A percentile compares a stretch with the other conserved stretches of the same genome.
Conservation (phyloP, 2,888 invertebrate species). For the Tetragonula carbonaria region DNA sequence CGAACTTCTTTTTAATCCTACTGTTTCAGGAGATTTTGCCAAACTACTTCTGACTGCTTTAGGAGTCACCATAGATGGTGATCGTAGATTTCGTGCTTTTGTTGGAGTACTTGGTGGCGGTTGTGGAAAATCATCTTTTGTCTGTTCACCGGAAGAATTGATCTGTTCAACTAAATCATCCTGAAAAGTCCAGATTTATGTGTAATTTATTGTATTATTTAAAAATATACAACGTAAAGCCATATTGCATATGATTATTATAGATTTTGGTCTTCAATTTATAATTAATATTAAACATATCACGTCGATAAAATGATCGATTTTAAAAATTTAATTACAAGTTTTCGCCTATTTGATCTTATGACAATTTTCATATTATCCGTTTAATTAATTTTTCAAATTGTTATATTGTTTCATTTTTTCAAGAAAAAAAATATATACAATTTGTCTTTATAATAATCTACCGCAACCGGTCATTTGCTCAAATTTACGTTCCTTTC, state of each 20-base stretch:
- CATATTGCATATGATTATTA: background rate
- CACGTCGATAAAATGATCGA: no score
- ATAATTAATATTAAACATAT: background rate
- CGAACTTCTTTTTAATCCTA: conserved; percentile 23
- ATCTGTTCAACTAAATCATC: conserved; percentile 30
- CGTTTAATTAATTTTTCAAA: no score
- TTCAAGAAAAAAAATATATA: no score
- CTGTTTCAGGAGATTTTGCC: conserved; percentile 70
- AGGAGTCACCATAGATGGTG: conserved; percentile 75
- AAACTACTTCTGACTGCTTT: conserved; percentile 75
- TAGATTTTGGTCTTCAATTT: background rate
- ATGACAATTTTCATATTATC: no score
- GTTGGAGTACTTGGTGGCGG: conserved; percentile 80
- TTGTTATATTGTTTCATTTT: no score
- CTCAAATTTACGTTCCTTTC: no score
- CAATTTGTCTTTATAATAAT: no score
- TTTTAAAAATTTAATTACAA: no score
- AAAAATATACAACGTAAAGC: background rate
- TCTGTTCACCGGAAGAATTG: conserved; percentile 24
- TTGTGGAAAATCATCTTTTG: conserved; percentile 69
- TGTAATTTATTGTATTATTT: background rate
- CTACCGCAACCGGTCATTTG: no score
- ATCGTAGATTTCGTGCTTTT: conserved; percentile 65
- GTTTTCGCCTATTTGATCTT: no score
- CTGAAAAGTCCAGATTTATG: conserved; percentile 41